Conservation (phyloP, 1,140 invertebrate genomes). For the Holcopasites calliopsidis region DNA sequence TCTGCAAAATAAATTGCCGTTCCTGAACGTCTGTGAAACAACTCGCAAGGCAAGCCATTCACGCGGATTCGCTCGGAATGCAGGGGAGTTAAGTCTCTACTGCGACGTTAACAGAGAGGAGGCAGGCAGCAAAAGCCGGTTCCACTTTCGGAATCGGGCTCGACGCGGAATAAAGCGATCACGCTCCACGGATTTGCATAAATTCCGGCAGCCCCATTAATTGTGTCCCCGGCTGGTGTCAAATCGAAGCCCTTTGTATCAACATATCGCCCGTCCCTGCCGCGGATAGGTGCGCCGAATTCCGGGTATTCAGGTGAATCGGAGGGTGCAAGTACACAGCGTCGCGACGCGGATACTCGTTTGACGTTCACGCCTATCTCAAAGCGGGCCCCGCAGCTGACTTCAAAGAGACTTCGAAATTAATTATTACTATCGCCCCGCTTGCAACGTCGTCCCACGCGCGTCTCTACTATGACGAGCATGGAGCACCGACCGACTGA, state of each 20-base stretch:
- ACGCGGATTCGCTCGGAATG: too few species aligned
- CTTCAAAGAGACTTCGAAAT: constrained; percentile 67
- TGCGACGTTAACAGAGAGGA: too few species aligned
- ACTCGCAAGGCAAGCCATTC: too few species aligned
- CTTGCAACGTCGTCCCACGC: constrained; percentile 50
- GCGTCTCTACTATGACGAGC: constrained; percentile 51
- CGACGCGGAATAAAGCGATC: constrained; percentile 18
- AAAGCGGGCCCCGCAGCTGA: constrained; percentile 56
- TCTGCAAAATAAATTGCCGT: too few species aligned
- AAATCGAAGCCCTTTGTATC: constrained; percentile 55
- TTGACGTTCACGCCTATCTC: constrained; percentile 54
- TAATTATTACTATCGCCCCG: constrained; percentile 66
- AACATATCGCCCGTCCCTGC: constrained; percentile 39
- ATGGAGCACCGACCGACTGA: constrained; percentile 30
- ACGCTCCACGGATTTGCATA: constrained; percentile 30
- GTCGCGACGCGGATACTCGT: constrained; percentile 39
- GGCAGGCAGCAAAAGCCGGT: background rate
- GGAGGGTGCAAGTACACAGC: constrained; percentile 7
- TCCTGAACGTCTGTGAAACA: too few species aligned
- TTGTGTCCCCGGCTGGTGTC: constrained; percentile 48
- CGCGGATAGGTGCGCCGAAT: constrained; percentile 13
- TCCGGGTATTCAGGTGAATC: constrained; percentile 38
- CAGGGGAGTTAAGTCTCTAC: too few species aligned
- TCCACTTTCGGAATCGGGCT: constrained; percentile 2
- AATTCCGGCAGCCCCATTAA: constrained; percentile 43